Evolutionary conservation across 2,113 vertebrate genomes (phyloP).

Genomic region (Amazona guildingii): DNA sequence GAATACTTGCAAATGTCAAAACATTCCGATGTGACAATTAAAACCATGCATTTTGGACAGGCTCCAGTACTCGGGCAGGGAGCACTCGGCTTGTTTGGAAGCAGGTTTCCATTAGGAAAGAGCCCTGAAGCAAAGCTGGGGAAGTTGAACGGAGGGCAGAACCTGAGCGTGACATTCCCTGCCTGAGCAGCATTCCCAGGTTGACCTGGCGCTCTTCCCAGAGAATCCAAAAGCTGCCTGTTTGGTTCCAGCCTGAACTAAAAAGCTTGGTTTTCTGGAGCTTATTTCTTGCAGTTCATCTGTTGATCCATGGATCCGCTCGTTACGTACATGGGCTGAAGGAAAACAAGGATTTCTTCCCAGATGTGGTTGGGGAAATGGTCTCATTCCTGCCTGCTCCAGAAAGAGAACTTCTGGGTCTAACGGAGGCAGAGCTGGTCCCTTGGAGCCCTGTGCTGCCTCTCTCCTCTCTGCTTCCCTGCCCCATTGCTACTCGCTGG

Average conservation of each 20-base stretch:
- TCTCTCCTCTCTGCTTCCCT: neutral
- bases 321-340: accelerated
- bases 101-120: neutral
- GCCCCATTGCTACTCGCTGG: neutral
- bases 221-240: neutral
- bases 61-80: neutral
- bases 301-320: accelerated
- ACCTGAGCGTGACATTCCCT: neutral
- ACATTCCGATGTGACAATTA: neutral
- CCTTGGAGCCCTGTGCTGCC: neutral
- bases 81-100: too few species aligned
- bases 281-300: neutral
- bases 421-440: accelerated
- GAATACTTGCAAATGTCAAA: neutral
- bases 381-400: too few species aligned
- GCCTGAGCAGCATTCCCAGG: neutral
- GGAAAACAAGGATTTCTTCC: neutral
- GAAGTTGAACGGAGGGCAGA: neutral
- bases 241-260: neutral
- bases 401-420: neutral
- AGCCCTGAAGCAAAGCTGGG: neutral
- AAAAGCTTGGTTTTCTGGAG: neutral
- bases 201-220: neutral
- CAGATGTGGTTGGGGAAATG: accelerated
- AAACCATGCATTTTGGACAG: neutral